phyloP scores from a whole-genome alignment of 1,140 invertebrate species.

The Temnothorax curvispinosus region DNA sequence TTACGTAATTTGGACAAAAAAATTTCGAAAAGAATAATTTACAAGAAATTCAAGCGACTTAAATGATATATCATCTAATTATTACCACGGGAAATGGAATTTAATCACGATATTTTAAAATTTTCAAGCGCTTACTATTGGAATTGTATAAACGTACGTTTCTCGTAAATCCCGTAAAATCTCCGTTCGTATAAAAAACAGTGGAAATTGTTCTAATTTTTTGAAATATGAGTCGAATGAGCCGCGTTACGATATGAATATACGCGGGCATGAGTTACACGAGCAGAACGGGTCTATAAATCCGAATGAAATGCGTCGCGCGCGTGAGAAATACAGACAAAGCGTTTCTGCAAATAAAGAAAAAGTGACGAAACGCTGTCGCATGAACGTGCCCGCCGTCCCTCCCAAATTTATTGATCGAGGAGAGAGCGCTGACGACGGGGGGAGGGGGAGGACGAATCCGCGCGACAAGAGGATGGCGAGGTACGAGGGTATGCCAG shows the following conservation, averaged over 20 bases:
- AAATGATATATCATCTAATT: neutral
- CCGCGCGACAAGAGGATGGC: slow-evolving; percentile 23
- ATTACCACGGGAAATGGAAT: slow-evolving; percentile 1
- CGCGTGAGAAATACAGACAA: slow-evolving; percentile 38
- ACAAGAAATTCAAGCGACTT: neutral
- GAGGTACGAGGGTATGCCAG: neutral
- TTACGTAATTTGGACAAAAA: neutral
- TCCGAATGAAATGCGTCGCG: slow-evolving; percentile 15
- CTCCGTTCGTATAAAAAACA: neutral
- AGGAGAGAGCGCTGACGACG: neutral
- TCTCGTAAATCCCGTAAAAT: neutral
- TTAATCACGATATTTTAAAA: neutral
- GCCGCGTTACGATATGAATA: neutral
- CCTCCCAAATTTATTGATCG: slow-evolving; percentile 57
- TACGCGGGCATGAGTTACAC: neutral
- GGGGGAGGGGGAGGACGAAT: neutral
- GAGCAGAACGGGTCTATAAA: slow-evolving; percentile 9
- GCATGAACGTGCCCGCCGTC: slow-evolving; percentile 9
- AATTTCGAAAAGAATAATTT: neutral
- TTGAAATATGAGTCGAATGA: slow-evolving; percentile 13
- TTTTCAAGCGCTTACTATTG: neutral
- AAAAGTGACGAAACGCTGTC: slow-evolving; percentile 39
- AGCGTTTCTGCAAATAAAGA: slow-evolving; percentile 46
- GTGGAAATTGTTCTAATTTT: neutral
- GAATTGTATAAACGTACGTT: neutral